phyloP scores from a whole-genome alignment of 1,140 invertebrate genomes.

The Sipha flava region DNA sequence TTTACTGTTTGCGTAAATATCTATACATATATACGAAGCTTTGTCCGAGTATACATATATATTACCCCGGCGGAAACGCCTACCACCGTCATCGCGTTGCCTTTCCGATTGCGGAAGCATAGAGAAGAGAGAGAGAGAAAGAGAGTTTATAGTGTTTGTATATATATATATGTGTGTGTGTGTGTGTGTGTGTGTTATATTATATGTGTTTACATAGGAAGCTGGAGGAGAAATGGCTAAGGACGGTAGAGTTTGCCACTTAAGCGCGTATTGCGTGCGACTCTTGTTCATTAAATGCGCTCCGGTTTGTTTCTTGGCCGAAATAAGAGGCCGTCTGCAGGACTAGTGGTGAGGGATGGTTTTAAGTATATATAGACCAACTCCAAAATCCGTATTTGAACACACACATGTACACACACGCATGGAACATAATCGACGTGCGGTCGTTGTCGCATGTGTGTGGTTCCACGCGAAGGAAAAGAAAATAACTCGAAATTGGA shows the following conservation, averaged over 20 bases:
- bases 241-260: neutral
- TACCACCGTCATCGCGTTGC: neutral
- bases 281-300: neutral
- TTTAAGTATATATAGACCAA: neutral
- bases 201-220: neutral
- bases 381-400: neutral
- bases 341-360: too few relatives aligned
- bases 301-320: neutral
- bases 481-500: neutral
- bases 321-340: too few relatives aligned
- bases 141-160: too few relatives aligned
- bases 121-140: too few relatives aligned
- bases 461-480: neutral
- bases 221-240: neutral
- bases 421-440: neutral
- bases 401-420: too few relatives aligned
- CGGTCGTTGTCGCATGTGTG: neutral
- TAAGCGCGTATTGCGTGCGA: neutral
- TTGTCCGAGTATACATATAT: neutral
- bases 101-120: too few relatives aligned
- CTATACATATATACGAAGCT: neutral
- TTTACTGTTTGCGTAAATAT: neutral
- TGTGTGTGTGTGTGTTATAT: too few relatives aligned
- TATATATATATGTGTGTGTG: too few relatives aligned
- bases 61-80: neutral